Base-by-base conservation (phyloP, 2,797 vertebrate species). In the Pelodytes ibericus region DNA sequence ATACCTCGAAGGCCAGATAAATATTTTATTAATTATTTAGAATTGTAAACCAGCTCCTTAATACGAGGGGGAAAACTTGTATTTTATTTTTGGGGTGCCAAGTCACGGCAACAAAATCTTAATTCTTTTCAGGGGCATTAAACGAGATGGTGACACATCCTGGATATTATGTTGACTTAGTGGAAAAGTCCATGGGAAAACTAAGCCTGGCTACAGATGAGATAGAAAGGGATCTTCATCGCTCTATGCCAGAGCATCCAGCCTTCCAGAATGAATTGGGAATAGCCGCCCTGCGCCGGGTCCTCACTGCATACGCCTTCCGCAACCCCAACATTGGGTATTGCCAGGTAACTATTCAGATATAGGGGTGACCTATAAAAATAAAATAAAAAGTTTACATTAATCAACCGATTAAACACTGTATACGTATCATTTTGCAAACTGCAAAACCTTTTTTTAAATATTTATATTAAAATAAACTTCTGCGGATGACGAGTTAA, bases 181-280 rank as follows among this genome's bases (percentile, higher is more conserved):
- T 98, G 81, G 94, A 96, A 82, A 91, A 94, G 87, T 95, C 96
- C 33, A 93, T 87, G 82, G 97, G 97, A 0, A 92, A 87, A 58
- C 95, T 93, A 72, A 98, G 88, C 3, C 84, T 99, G 66, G 97
- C 96, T 2, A 96, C 96, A 0, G 97, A 99, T 73, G 97, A 99
- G 88, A 99, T 99, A 0, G 97, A 99, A 85, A 90, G 97, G 0
- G 97, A 99, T 87, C 91, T 99, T 24, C 97, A 99, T 81, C 95
- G 97, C n/a, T 99, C 97, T 1, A 99, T 99, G 96, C 97, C 97
- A 0, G 97, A 99, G 82, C 97, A 99, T 87, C 89, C 93, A 2
- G 97, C 97, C 57, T 99, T 99, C 88, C 97, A 99, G 87, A 99
- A 98, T 0, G 96, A 98, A 80, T 84, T 91, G 0, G 97, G 97